Conservation (phyloP, 1,140 invertebrate species). For the Cryptotermes secundus region DNA sequence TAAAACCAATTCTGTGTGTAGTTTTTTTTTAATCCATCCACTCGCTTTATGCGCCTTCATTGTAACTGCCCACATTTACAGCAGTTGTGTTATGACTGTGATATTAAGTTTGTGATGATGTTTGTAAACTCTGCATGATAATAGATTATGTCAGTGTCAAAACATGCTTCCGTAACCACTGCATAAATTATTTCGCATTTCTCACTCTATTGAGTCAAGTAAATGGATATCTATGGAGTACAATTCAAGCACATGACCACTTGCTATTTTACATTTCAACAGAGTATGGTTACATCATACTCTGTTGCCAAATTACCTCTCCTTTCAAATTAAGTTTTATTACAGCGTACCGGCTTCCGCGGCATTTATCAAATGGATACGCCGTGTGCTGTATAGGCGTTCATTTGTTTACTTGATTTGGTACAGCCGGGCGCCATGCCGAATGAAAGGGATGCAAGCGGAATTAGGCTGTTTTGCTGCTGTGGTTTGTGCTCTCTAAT, state of each 20-base stretch:
- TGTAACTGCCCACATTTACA: neutral
- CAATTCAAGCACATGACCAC: neutral
- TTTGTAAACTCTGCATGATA: neutral
- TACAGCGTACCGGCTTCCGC: neutral
- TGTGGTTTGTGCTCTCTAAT: neutral
- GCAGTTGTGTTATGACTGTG: neutral
- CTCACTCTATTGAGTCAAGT: neutral
- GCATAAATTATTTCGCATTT: neutral
- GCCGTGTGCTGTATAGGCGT: neutral
- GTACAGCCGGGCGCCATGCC: neutral
- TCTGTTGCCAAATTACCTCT: neutral
- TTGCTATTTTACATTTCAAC: neutral
- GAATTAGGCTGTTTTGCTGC: conserved; percentile 8
- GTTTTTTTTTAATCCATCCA: no score
- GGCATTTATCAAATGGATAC: conserved; percentile 2
- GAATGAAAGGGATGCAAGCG: neutral
- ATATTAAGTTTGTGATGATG: neutral
- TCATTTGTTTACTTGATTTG: neutral
- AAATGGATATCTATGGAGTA: neutral
- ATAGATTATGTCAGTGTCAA: neutral
- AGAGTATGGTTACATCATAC: neutral
- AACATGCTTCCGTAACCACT: neutral
- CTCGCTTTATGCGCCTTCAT: no score
- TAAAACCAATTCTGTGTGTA: no score
- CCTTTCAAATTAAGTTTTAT: conserved; percentile 8